phyloP scores from a whole-genome alignment of 2,888 invertebrate species.

The Mesorhabditis sp. region DNA sequence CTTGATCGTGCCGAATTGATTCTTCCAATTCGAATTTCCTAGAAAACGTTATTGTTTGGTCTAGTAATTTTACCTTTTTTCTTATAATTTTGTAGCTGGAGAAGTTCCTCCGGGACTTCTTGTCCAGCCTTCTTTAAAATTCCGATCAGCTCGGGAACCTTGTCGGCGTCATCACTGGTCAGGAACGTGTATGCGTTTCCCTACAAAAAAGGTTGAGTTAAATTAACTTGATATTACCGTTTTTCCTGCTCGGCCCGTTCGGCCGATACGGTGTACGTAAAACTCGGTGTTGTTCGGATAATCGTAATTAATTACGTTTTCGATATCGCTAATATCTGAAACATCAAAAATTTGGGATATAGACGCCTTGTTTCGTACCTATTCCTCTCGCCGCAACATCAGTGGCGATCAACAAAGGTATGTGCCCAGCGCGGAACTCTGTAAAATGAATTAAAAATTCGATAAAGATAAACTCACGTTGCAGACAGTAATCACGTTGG shows the following conservation, averaged over 20 bases:
- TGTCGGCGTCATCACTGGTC: conserved; percentile 78
- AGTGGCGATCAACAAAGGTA: conserved; percentile 84
- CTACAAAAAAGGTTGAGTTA: conserved; percentile 24
- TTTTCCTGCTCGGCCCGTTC: conserved; percentile 86
- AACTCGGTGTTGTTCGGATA: conserved; percentile 96
- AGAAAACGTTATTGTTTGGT: no score
- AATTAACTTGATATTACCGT: conserved; percentile 63
- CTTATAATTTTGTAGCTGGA: conserved; percentile 6
- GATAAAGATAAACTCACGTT: conserved; percentile 22
- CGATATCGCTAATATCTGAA: conserved; percentile 92
- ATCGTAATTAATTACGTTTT: conserved; percentile 94
- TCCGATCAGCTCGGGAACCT: conserved; percentile 84
- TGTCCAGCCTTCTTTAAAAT: conserved; percentile 81
- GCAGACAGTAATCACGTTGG: conserved; percentile 81
- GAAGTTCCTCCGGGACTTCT: background rate
- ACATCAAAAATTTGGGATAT: conserved; percentile 18
- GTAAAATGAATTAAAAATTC: conserved; percentile 18
- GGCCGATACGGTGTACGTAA: conserved; percentile 93
- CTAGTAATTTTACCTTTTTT: background rate
- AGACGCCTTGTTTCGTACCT: conserved; percentile 36
- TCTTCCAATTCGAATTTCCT: no score
- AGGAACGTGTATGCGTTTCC: conserved; percentile 91
- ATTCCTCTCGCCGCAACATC: conserved; percentile 78
- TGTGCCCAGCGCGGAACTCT: conserved; percentile 77
- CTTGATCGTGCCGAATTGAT: no score